Conservation (phyloP, 2,113 vertebrate genomes). For the Amazona vittata region DNA sequence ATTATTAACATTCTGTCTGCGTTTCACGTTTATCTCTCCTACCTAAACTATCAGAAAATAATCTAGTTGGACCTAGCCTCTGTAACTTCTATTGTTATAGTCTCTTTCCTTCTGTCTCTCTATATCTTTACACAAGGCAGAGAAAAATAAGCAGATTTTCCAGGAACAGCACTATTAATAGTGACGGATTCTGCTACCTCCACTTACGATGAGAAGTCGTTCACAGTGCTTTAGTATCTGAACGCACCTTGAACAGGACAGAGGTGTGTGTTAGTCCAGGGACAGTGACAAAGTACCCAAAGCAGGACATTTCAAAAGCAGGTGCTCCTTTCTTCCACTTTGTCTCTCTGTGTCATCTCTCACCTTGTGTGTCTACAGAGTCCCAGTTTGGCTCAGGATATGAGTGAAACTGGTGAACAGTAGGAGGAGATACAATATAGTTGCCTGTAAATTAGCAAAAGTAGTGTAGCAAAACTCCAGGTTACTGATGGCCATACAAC, state of each 20-base stretch:
- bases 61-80: neutral
- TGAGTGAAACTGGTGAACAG: neutral
- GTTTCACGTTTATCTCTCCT: neutral
- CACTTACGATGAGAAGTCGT: neutral
- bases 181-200: neutral
- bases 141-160: neutral
- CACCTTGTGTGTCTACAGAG: neutral
- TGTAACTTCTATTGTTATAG: neutral
- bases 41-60: slow-evolving; percentile 9
- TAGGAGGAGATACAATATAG: neutral
- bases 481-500: neutral
- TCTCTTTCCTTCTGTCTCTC: neutral
- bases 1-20: slow-evolving; percentile 8
- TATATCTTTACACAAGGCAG: neutral
- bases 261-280: neutral
- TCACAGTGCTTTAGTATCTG: neutral
- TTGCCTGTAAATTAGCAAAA: neutral
- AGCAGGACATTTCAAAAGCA: neutral
- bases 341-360: neutral
- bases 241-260: neutral
- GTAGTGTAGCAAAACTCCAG: neutral
- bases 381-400: neutral
- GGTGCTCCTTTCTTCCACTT: neutral
- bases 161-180: neutral
- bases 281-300: neutral